phyloP scores from a whole-genome alignment of 1,140 invertebrate genomes.

The Lasioglossum albipes region DNA sequence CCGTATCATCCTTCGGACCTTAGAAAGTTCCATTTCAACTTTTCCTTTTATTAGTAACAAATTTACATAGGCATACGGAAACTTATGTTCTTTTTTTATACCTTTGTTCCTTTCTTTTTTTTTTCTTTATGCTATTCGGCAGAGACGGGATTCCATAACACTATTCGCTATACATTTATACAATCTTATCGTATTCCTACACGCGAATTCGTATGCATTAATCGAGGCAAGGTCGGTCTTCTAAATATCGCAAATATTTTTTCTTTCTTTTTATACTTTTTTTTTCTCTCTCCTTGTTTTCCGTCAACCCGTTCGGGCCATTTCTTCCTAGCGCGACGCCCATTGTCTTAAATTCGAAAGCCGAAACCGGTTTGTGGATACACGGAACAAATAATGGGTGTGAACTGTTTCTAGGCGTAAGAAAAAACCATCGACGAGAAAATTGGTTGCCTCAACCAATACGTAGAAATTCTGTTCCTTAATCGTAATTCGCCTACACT shows the following conservation, averaged over 20 bases:
- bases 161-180: constrained; percentile 79
- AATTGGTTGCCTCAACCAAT: constrained; percentile 59
- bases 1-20: constrained; percentile 50
- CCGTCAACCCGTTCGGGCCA: neutral
- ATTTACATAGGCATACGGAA: constrained; percentile 73
- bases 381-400: constrained; percentile 18
- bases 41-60: constrained; percentile 69
- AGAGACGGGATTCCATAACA: constrained; percentile 69
- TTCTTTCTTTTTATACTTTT: constrained; percentile 18
- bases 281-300: constrained; percentile 15
- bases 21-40: constrained; percentile 61
- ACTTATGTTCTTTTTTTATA: constrained; percentile 61
- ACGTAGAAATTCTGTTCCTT: constrained; percentile 59
- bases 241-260: constrained; percentile 39
- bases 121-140: constrained; percentile 58
- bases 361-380: constrained; percentile 26
- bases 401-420: constrained; percentile 18
- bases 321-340: constrained; percentile 13
- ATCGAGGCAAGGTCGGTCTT: constrained; percentile 63
- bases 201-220: constrained; percentile 56
- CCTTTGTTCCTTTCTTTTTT: constrained; percentile 46
- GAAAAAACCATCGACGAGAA: constrained; percentile 28
- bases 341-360: constrained; percentile 37
- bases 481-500: constrained; percentile 49
- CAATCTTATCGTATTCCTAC: constrained; percentile 70